Conservation (phyloP, 1,140 invertebrate species). For the Atta colombica region DNA sequence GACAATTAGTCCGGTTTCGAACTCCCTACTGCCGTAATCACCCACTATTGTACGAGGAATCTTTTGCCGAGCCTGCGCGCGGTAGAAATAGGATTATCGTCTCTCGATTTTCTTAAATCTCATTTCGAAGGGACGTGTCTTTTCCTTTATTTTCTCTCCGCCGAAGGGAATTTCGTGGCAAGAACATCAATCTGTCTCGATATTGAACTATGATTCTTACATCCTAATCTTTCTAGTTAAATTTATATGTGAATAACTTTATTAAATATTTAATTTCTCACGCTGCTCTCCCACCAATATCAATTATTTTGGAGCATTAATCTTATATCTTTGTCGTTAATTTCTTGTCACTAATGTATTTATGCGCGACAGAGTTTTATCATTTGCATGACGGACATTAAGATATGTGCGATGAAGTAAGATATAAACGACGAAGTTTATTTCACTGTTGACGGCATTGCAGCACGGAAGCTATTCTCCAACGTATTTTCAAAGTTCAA, state of each 20-base stretch:
- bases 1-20: constrained; percentile 58
- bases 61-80: constrained; percentile 55
- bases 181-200: constrained; percentile 23
- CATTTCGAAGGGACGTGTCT: constrained; percentile 57
- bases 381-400: constrained; percentile 24
- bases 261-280: constrained; percentile 22
- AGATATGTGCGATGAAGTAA: not conserved
- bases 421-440: constrained; percentile 36
- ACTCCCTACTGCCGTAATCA: constrained; percentile 29
- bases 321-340: constrained; percentile 23
- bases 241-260: constrained; percentile 22
- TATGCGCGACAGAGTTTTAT: constrained; percentile 35
- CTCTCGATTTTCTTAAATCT: constrained; percentile 62
- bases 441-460: constrained; percentile 42
- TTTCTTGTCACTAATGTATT: constrained; percentile 37
- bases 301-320: constrained; percentile 31
- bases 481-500: constrained; percentile 56
- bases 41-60: constrained; percentile 42
- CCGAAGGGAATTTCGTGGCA: constrained; percentile 20
- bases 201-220: constrained; percentile 17
- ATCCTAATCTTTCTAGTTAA: not conserved
- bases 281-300: not conserved
- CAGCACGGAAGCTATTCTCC: constrained; percentile 40
- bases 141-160: constrained; percentile 52
- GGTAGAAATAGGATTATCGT: constrained; percentile 44